Evolutionary conservation across 2,113 vertebrate genomes (phyloP), one percentile per base, ranked within the genome.

Genomic region (Lathamus discolor): DNA sequence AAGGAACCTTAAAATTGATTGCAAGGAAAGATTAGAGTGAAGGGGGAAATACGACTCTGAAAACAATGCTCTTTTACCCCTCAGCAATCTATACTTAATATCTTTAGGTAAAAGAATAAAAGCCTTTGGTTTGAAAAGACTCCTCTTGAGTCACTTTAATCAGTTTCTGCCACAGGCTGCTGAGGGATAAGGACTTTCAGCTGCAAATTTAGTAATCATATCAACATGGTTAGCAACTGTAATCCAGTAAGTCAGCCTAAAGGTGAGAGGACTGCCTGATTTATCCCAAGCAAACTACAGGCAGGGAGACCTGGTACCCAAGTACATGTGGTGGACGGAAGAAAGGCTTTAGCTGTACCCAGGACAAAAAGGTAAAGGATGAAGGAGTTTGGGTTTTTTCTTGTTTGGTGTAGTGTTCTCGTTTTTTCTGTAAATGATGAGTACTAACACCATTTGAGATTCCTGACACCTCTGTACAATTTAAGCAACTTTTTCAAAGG

Each of bases 351-450:
- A 9, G 64, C 44, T 52, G 0, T 66, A 54, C 28, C 41, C n/a
- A 14, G 49, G 33, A 63, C 10, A 64, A 57, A 68, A 88, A 27
- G 44, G 57, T 55, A 67, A 76, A n/a, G 24, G 39, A 29, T 82
- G 19, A 54, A 70, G 20, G 2, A 2, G 10, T 28, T 33, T 23
- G 18, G 4, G 2, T 0, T 4, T 10, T 39, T 62, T 43, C 6
- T 57, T 27, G 4, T 28, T 90, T 59, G 9, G 2, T 37, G 68
- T 67, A 0, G 1, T 28, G 7, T 55, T 49, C 6, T 23, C 1
- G 35, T 61, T 78, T 64, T 57, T 48, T 9, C 16, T 79, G 3
- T 48, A 70, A 67, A 31, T 44, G 24, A 5, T 62, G 2, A 57
- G 39, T 77, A 17, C 16, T 67, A 72, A 17, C 31, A 33, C 17